These are phyloP conservation scores for Liolophura sinensis DNA, from an alignment of 1,140 invertebrate species.

Conservation along the genomic window DNA sequence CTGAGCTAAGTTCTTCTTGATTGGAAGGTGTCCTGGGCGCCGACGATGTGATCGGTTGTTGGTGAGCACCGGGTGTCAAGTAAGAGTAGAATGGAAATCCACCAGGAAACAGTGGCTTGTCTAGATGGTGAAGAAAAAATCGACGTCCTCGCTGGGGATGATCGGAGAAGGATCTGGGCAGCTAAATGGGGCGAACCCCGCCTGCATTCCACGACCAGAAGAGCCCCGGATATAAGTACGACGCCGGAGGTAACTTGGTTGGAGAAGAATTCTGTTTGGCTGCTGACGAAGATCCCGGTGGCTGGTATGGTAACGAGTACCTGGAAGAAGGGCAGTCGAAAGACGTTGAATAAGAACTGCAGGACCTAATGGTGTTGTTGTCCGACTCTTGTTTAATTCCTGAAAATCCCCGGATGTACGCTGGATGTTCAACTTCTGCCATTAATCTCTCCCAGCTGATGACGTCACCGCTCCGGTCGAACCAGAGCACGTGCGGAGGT, in stretches of 20 bases:
- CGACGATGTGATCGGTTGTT: conserved; percentile 1
- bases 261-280: no score
- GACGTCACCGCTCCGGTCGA: no score
- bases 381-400: no score
- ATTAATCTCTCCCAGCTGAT: no score
- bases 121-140: conserved; percentile 45
- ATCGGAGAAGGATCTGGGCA: conserved; percentile 38
- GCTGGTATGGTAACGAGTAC: no score
- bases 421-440: no score
- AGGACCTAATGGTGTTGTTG: no score
- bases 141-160: conserved; percentile 45
- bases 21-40: conserved; percentile 11
- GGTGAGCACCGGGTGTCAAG: background rate
- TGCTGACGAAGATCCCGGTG: no score
- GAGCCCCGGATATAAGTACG: conserved; percentile 10
- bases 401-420: no score
- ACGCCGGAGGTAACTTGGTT: background rate
- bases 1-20: conserved; percentile 8
- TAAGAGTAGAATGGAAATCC: background rate
- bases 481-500: no score
- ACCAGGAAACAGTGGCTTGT: conserved; percentile 9
- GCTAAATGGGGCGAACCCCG: conserved; percentile 20
- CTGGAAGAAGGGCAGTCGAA: no score
- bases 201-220: conserved; percentile 32
- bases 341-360: no score